Evolutionary conservation across 2,113 vertebrate genomes (phyloP).

Genomic region (Otocyon megalotis): DNA sequence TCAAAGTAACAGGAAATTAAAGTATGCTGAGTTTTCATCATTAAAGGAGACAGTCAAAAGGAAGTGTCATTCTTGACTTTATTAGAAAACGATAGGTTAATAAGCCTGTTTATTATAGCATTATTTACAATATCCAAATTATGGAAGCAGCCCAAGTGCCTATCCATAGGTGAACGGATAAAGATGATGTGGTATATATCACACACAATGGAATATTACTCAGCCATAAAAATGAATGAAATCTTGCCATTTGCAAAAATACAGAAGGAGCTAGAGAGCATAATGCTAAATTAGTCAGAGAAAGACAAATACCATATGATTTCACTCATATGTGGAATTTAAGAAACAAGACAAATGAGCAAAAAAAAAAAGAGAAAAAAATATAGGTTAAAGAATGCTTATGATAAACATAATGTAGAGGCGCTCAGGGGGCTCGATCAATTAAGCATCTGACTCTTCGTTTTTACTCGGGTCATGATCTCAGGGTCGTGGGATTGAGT

Average conservation of each 20-base stretch:
- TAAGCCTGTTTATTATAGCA: background rate
- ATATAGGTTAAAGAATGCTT: background rate
- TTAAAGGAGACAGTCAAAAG: background rate
- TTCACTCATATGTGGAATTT: background rate
- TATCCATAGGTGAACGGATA: background rate
- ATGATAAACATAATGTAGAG: background rate
- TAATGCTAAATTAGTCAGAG: background rate
- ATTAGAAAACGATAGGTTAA: background rate
- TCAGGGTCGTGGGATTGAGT: background rate
- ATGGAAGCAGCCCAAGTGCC: background rate
- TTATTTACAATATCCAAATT: background rate
- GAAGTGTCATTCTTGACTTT: background rate
- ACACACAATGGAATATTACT: background rate
- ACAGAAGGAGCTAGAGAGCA: background rate
- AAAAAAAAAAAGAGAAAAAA: background rate
- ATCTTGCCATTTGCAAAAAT: background rate
- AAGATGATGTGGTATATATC: background rate
- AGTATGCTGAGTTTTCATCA: background rate
- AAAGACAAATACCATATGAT: background rate
- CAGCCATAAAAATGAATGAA: background rate
- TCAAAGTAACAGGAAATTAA: background rate
- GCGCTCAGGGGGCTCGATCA: background rate
- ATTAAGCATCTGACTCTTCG: background rate
- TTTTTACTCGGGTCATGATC: background rate
- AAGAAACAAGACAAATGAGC: background rate